Percentiles rank a stretch among this genome's conserved stretches.
These are phyloP conservation scores for Heterocephalus glaber DNA, from an alignment of 2,113 vertebrate genomes.

Conservation along the genomic window DNA sequence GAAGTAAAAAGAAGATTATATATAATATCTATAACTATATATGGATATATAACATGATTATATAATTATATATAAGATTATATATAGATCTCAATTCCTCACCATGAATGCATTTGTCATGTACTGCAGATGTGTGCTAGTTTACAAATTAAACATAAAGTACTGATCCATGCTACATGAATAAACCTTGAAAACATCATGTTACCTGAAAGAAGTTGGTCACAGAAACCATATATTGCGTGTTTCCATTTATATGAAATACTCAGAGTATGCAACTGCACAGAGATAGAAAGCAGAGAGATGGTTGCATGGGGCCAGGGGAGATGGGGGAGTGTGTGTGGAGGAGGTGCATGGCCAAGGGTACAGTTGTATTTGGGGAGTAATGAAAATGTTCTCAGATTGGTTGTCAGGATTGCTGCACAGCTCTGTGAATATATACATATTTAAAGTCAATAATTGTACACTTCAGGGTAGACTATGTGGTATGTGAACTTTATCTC, in stretches of 20 bases:
- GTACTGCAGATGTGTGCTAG: not conserved
- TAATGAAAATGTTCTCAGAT: not conserved
- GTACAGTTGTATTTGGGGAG: not conserved
- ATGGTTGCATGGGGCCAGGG: not conserved
- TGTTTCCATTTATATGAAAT: not conserved
- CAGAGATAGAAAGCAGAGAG: not conserved
- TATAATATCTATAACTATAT: not conserved
- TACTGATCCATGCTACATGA: not conserved
- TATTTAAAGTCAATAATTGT: not conserved
- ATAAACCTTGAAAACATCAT: not conserved
- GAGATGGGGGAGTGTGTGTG: not conserved
- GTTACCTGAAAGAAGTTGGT: not conserved
- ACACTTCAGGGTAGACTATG: not conserved
- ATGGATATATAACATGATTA: not conserved
- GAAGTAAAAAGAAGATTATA: not conserved
- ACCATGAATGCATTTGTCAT: not conserved
- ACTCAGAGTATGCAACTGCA: not conserved
- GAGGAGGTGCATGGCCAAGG: not conserved
- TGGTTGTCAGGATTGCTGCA: not conserved
- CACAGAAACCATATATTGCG: fast-evolving
- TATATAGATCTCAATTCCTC: not conserved
- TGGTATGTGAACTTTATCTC: not conserved
- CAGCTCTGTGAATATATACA: not conserved
- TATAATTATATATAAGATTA: not conserved
- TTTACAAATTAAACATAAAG: not conserved